Evolutionary conservation across 1,140 invertebrate genomes (phyloP), one percentile per base, ranked within the genome.

Genomic region (Drosophila auraria): DNA sequence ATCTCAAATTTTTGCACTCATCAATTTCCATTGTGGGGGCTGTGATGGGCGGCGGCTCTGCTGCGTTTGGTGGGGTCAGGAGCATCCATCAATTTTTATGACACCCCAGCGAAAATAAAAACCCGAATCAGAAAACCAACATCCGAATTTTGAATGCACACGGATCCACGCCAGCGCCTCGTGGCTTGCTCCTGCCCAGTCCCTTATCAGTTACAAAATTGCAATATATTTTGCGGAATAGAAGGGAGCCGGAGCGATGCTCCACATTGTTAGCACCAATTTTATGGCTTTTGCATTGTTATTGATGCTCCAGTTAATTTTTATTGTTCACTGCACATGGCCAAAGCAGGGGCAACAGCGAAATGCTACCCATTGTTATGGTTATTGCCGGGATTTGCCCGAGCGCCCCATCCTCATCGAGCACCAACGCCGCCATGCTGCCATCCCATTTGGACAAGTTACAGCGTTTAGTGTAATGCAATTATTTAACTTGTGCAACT

Each of bases 81-180:
- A 30, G 81, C 81, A 90, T 89, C 69, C 82, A 89, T 89, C 84
- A 89, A 90, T 82, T 89, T 89, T 89, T 89, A 89, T 84, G 82
- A 82, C 74, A 66, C 86, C 81, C 84, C 66, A 82, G 84, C 82
- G 84, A 82, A 75, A 79, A 54, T 64, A 80, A 73, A 73, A 80
- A 47, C 50, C 38, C 53, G 71, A 71, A 75, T 82, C 82, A 70
- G 53, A 69, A 81, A 81, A 81, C 72, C 76, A 77, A 75, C 58
- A 70, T 47, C 66, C 78, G 50, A 76, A 53, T 83, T 80, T 75
- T 60, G 57, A 87, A 73, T 83, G 70, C 69, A 75, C 75, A 83
- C 36, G 44, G 42, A 42, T 68, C 57, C 36, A 38, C 50, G 45
- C 42, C 47, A 49, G 47, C 40, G 23, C 44, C 50, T n/a, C 44